Evolutionary conservation across 2,888 invertebrate species (phyloP).

Genomic region (Adelphocoris suturalis): DNA sequence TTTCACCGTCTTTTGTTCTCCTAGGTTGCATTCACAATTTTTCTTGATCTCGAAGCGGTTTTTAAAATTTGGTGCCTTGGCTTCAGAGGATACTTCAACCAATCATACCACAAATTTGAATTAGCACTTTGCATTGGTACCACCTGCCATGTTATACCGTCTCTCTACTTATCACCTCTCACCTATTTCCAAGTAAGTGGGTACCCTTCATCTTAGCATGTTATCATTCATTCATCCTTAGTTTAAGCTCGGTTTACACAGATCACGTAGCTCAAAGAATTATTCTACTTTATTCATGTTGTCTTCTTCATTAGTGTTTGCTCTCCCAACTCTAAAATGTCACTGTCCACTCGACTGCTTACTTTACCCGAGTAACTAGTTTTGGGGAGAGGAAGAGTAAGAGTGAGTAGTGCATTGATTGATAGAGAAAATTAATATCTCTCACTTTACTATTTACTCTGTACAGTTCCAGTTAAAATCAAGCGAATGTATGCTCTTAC

Average conservation of each 20-base stretch:
- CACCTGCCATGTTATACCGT: slow-evolving; percentile 94
- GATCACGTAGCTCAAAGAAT: no score
- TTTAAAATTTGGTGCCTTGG: slow-evolving; percentile 99
- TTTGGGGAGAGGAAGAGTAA: no score
- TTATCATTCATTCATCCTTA: slow-evolving; percentile 48
- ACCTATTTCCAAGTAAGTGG: slow-evolving; percentile 94
- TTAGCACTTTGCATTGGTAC: slow-evolving; percentile 95
- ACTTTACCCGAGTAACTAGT: no score
- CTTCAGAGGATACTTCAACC: slow-evolving; percentile 95
- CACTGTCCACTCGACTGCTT: no score
- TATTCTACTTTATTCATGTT: neutral
- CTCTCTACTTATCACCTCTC: slow-evolving; percentile 94
- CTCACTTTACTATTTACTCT: no score
- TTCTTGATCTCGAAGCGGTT: slow-evolving; percentile 95
- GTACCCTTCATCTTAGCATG: neutral
- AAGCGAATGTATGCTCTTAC: no score
- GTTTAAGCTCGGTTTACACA: neutral
- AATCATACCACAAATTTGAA: slow-evolving; percentile 99
- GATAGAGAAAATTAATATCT: no score
- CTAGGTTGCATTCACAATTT: slow-evolving; percentile 94
- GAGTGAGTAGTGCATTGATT: no score
- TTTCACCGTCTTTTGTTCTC: slow-evolving; percentile 76
- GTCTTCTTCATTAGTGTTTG: neutral
- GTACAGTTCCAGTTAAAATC: no score
- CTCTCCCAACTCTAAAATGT: neutral